Evolutionary conservation across 2,888 invertebrate genomes (phyloP).

Genomic region (Tubulanus polymorphus): DNA sequence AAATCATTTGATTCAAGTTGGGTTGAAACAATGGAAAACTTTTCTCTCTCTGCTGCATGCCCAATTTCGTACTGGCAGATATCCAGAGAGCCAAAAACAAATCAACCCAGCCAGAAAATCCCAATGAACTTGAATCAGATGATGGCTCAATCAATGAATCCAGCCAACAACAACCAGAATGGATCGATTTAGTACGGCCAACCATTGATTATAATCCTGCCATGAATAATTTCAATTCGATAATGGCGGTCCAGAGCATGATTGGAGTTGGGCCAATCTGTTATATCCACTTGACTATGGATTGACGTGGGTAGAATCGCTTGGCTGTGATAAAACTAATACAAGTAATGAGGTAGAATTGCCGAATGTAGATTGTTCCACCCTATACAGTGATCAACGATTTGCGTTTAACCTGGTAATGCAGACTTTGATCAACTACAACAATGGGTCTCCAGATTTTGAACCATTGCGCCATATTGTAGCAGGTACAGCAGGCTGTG

Average conservation of each 20-base stretch:
- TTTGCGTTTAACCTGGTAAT: background rate
- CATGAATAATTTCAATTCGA: background rate
- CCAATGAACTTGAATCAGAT: background rate
- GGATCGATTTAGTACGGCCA: background rate
- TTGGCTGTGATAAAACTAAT: too few relatives aligned
- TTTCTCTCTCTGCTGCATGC: slow-evolving; percentile 21
- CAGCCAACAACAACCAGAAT: slow-evolving; percentile 1
- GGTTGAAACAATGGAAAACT: slow-evolving; percentile 15
- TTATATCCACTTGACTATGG: slow-evolving; percentile 7
- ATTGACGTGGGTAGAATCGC: slow-evolving; percentile 11
- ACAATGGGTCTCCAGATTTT: background rate
- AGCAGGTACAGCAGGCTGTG: background rate
- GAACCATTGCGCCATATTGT: background rate
- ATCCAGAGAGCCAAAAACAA: slow-evolving; percentile 3
- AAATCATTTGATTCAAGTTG: slow-evolving; percentile 16
- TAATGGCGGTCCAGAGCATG: background rate
- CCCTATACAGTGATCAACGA: background rate
- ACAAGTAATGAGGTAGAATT: background rate
- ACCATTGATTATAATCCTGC: background rate
- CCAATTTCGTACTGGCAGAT: slow-evolving; percentile 15
- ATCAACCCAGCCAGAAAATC: background rate
- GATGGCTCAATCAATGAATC: background rate
- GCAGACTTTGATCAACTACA: background rate
- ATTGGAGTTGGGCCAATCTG: background rate
- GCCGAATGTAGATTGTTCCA: background rate